phyloP scores from a whole-genome alignment of 2,797 vertebrate genomes.

The Gymnopithys bicolor region DNA sequence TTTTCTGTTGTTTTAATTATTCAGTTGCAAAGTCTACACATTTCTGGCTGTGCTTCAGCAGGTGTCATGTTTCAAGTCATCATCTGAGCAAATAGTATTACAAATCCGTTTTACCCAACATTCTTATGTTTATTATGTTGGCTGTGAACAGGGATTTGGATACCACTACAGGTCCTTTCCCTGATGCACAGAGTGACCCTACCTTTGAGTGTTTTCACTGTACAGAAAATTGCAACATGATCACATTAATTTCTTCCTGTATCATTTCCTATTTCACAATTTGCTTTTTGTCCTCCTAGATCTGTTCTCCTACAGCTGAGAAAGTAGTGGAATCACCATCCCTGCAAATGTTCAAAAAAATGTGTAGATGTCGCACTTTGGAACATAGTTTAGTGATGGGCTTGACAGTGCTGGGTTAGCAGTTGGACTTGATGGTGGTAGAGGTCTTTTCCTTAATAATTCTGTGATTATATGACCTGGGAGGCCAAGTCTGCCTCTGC shows the following conservation, averaged over 20 bases:
- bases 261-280: background rate
- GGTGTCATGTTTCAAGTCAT: background rate
- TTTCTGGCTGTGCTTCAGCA: background rate
- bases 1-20: background rate
- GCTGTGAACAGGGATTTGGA: background rate
- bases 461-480: background rate
- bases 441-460: background rate
- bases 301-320: background rate
- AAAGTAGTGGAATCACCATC: background rate
- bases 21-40: background rate
- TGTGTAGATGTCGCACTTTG: fast-evolving
- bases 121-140: background rate
- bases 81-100: background rate
- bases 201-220: background rate
- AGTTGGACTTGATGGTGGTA: background rate
- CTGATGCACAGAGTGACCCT: background rate
- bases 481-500: background rate
- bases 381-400: background rate
- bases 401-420: background rate
- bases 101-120: background rate
- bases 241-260: background rate
- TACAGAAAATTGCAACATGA: background rate
- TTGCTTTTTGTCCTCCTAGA: background rate
- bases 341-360: background rate
- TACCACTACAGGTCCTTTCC: background rate